phyloP scores from a whole-genome alignment of 1,140 invertebrate species.

The Apis dorsata region DNA sequence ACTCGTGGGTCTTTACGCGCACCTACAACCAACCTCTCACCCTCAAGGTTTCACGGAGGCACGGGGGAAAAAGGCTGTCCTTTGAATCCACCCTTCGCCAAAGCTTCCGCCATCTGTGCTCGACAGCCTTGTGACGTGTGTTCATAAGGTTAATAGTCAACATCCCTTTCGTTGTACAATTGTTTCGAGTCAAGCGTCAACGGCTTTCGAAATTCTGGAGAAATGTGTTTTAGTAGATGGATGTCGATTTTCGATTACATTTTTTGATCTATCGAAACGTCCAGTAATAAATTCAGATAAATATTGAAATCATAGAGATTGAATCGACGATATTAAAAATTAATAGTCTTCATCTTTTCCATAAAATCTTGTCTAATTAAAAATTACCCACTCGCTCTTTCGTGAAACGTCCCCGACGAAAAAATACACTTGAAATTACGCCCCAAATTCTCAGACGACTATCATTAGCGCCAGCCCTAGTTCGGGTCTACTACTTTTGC shows the following conservation, averaged over 20 bases:
- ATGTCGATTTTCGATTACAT: not conserved
- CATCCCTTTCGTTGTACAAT: not conserved
- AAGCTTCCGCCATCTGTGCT: not conserved
- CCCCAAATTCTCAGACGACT: not conserved
- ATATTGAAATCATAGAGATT: no score
- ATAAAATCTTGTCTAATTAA: no score
- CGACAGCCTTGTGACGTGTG: not conserved
- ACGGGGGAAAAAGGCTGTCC: constrained; percentile 19
- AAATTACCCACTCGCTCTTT: no score
- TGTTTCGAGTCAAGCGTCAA: not conserved
- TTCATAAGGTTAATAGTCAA: not conserved
- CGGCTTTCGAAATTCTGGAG: not conserved
- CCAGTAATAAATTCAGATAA: no score
- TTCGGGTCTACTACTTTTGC: constrained; percentile 10
- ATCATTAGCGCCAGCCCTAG: constrained; percentile 6
- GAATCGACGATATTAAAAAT: no score
- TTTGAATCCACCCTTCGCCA: constrained; percentile 31
- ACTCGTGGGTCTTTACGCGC: constrained; percentile 58
- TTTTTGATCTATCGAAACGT: no score
- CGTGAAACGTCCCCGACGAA: no score
- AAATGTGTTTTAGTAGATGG: no score
- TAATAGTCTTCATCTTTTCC: no score
- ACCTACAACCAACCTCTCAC: constrained; percentile 37
- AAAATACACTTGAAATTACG: not conserved
- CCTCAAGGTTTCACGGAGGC: constrained; percentile 5